Conservation (phyloP, 2,888 invertebrate genomes). For the Platynereis dumerilii region DNA sequence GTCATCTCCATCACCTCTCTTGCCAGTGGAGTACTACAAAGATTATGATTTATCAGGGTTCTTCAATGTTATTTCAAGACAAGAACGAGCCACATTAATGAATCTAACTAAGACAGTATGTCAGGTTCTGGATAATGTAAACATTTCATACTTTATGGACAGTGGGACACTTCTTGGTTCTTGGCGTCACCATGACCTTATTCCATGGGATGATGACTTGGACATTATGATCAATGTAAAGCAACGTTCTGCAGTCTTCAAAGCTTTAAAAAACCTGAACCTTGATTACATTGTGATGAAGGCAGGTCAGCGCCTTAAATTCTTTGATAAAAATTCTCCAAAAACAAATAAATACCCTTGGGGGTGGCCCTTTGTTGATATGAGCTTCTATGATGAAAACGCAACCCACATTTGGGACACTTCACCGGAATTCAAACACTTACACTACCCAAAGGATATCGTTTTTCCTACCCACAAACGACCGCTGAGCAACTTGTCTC, state of each 20-base stretch:
- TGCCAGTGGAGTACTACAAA: too few species aligned
- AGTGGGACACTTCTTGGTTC: conserved; percentile 8
- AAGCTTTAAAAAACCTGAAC: neutral
- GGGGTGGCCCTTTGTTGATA: neutral
- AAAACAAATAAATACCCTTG: conserved; percentile 6
- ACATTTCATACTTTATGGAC: neutral
- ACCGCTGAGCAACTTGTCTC: neutral
- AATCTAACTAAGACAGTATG: too few species aligned
- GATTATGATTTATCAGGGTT: too few species aligned
- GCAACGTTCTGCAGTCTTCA: neutral
- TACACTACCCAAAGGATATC: neutral
- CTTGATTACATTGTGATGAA: neutral
- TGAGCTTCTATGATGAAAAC: neutral
- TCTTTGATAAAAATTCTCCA: neutral
- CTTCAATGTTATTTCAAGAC: too few species aligned
- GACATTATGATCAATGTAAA: neutral
- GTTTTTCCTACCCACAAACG: neutral
- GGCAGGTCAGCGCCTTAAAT: neutral
- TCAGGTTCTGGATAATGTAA: too few species aligned
- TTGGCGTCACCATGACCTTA: conserved; percentile 1
- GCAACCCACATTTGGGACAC: conserved; percentile 6
- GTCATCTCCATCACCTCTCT: too few species aligned
- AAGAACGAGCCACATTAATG: too few species aligned
- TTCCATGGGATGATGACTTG: conserved; percentile 5
- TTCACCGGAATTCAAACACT: neutral